A percentile compares a stretch with the other conserved stretches of the same genome.
Evolutionary conservation across 1,140 invertebrate species (phyloP).

Genomic region (Drosophila ficusphila): DNA sequence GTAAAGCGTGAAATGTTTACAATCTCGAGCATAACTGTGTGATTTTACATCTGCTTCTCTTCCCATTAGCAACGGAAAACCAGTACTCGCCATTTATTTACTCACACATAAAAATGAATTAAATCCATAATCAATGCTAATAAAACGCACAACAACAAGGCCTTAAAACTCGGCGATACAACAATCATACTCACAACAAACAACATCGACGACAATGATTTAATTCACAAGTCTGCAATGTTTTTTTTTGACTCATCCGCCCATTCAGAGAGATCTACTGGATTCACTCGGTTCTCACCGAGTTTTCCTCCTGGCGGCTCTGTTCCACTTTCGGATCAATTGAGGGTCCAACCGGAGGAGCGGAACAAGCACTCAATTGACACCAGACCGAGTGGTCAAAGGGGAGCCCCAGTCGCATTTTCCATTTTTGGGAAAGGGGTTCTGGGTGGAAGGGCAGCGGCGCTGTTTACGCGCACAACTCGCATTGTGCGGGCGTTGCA

Average conservation of each 20-base stretch:
- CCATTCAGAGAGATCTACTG: not conserved
- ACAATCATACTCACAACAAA: constrained; percentile 23
- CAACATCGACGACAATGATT: constrained; percentile 53
- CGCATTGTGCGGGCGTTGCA: constrained; percentile 69
- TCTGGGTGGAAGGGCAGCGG: not conserved
- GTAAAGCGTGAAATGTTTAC: not conserved
- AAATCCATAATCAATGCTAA: constrained; percentile 80
- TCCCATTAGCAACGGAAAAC: not conserved
- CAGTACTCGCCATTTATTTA: constrained; percentile 4
- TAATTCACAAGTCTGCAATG: constrained; percentile 68
- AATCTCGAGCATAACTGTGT: not conserved
- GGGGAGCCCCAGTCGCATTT: constrained; percentile 8
- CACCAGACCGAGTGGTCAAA: constrained; percentile 30
- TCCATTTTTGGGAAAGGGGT: not conserved
- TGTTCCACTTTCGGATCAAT: constrained; percentile 38
- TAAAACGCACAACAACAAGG: constrained; percentile 54
- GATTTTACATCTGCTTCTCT: constrained; percentile 13
- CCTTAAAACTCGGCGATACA: constrained; percentile 5
- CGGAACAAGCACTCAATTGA: constrained; percentile 56
- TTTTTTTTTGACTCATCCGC: constrained; percentile 40
- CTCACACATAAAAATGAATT: constrained; percentile 20
- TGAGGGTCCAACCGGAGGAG: constrained; percentile 39
- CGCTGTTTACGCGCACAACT: constrained; percentile 14
- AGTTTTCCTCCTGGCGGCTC: constrained; percentile 8
- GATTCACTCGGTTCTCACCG: constrained; percentile 20